Evolutionary conservation across 2,113 vertebrate genomes (phyloP).

Genomic region (Vombatus ursinus): DNA sequence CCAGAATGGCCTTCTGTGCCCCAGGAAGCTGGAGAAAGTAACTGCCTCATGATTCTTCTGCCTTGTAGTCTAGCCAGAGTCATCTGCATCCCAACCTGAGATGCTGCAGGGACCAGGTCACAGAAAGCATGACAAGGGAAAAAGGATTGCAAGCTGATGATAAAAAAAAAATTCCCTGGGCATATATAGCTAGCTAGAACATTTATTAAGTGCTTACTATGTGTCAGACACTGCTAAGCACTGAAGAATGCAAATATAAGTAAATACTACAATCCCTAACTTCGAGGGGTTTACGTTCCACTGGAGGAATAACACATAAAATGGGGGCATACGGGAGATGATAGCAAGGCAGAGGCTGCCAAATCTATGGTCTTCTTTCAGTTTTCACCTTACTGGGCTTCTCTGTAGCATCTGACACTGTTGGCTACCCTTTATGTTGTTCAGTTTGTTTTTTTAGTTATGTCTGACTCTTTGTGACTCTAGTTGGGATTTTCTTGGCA

Average conservation of each 20-base stretch:
- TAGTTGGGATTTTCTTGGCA: neutral
- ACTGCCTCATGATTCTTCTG: neutral
- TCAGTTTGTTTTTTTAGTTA: neutral
- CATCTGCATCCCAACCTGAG: neutral
- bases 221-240: neutral
- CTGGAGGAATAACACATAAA: neutral
- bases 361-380: neutral
- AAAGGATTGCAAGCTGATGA: neutral
- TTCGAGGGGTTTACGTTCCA: neutral
- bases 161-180: neutral
- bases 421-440: neutral
- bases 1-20: slow-evolving; percentile 67
- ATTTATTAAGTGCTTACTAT: neutral
- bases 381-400: neutral
- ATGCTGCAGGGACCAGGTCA: neutral
- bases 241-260: neutral
- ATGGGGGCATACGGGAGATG: neutral
- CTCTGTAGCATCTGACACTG: neutral
- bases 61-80: neutral
- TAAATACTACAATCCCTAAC: neutral
- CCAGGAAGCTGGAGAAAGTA: neutral
- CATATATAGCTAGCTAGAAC: neutral
- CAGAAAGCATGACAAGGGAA: neutral
- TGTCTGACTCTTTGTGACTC: neutral
- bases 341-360: neutral